A percentile compares a stretch with the other conserved stretches of the same genome.
Evolutionary conservation across 2,888 invertebrate genomes (phyloP).

Genomic region (Agonopterix subpropinquella): DNA sequence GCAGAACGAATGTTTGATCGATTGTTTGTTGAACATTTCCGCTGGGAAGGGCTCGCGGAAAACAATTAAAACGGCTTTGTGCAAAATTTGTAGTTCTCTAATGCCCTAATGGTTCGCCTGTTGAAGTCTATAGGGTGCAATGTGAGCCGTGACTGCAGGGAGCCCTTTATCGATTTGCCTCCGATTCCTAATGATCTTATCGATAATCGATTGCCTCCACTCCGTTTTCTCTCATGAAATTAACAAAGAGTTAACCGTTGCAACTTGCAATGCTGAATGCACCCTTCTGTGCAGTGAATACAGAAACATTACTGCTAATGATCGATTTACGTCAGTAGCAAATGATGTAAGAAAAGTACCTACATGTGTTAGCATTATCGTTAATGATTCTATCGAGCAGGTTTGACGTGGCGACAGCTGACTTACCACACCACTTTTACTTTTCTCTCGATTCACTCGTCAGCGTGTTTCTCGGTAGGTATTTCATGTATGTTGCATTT

Average conservation of each 20-base stretch:
- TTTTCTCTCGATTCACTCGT: constrained; percentile 41
- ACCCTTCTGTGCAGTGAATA: constrained; percentile 2
- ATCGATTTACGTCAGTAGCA: constrained; percentile 13
- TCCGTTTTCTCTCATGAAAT: constrained; percentile 26
- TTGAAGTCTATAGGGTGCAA: constrained; percentile 29
- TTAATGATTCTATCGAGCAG: constrained; percentile 12
- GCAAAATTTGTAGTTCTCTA: constrained; percentile 41
- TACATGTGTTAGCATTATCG: constrained; percentile 9
- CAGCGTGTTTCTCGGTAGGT: no score
- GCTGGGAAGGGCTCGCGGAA: constrained; percentile 42
- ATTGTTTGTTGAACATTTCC: constrained; percentile 47
- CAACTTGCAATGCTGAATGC: background rate
- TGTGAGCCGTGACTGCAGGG: constrained; percentile 36
- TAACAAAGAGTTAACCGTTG: constrained; percentile 55
- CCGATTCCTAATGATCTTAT: constrained; percentile 66
- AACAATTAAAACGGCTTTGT: constrained; percentile 62
- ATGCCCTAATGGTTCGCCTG: constrained; percentile 32
- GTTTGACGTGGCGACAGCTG: constrained; percentile 38
- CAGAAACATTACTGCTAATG: constrained; percentile 23
- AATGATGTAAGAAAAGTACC: constrained; percentile 30
- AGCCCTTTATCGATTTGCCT: constrained; percentile 41
- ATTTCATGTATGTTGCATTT: no score
- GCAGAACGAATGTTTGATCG: constrained; percentile 64
- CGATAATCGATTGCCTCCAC: constrained; percentile 20
- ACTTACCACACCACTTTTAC: constrained; percentile 59